Conservation (phyloP, 2,888 invertebrate genomes). For the Lydus trimaculatus region DNA sequence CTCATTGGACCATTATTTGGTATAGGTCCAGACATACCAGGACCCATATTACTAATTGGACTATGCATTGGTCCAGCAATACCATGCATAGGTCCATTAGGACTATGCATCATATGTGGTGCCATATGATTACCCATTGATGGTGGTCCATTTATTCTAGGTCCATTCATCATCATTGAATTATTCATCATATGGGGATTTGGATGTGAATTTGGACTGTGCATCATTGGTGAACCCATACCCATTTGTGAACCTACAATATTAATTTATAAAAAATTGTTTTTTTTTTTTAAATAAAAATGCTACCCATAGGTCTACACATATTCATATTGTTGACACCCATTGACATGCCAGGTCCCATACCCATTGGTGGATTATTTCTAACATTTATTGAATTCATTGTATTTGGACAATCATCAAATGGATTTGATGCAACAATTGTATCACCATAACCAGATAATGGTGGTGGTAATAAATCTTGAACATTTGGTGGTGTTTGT, state of each 20-base stretch:
- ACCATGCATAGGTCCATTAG: slow-evolving; percentile 67
- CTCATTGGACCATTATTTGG: slow-evolving; percentile 73
- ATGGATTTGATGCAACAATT: slow-evolving; percentile 93
- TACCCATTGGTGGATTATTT: slow-evolving; percentile 53
- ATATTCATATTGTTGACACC: slow-evolving; percentile 65
- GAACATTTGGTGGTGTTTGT: slow-evolving; percentile 75
- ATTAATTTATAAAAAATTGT: neutral
- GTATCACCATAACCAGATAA: slow-evolving; percentile 92
- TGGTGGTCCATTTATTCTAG: slow-evolving; percentile 56
- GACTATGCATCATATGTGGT: slow-evolving; percentile 66
- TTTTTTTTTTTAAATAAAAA: neutral
- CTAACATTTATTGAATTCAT: slow-evolving; percentile 56
- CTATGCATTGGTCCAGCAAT: slow-evolving; percentile 64
- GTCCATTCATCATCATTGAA: slow-evolving; percentile 62
- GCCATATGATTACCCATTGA: slow-evolving; percentile 55
- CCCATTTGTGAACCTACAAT: slow-evolving; percentile 41
- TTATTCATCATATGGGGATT: slow-evolving; percentile 54
- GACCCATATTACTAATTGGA: slow-evolving; percentile 73
- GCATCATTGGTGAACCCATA: slow-evolving; percentile 59
- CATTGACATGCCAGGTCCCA: slow-evolving; percentile 62
- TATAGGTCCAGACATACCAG: slow-evolving; percentile 44
- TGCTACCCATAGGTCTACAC: slow-evolving; percentile 70
- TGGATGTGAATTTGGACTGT: slow-evolving; percentile 58
- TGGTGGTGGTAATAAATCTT: slow-evolving; percentile 84
- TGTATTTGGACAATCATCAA: slow-evolving; percentile 83